Percentiles rank a stretch among this genome's conserved stretches.
These are phyloP conservation scores for Heteromurus nitidus DNA, from an alignment of 2,888 invertebrate species.

Conservation along the genomic window DNA sequence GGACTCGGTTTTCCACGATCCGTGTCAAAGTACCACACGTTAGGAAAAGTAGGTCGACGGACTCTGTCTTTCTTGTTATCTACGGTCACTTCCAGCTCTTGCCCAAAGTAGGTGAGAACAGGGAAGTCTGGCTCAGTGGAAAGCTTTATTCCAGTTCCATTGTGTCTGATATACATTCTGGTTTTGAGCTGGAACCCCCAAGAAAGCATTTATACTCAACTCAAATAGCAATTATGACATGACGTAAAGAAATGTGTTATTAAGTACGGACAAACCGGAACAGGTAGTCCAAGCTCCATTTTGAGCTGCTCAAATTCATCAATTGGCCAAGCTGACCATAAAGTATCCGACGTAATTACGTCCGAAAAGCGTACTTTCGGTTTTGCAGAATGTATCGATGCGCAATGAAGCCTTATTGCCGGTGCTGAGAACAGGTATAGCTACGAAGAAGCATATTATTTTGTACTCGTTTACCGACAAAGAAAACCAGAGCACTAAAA, in stretches of 20 bases:
- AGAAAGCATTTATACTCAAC: no score
- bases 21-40: constrained; percentile 72
- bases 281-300: constrained; percentile 69
- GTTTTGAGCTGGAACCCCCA: constrained; percentile 47
- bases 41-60: constrained; percentile 61
- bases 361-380: constrained; percentile 72
- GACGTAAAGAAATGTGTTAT: not conserved
- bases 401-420: constrained; percentile 66
- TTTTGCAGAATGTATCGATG: constrained; percentile 67
- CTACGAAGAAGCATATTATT: constrained; percentile 31
- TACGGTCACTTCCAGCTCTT: constrained; percentile 71
- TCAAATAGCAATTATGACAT: no score
- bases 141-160: constrained; percentile 69
- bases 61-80: constrained; percentile 66
- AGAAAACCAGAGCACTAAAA: not conserved
- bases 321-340: constrained; percentile 68
- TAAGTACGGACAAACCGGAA: constrained; percentile 56
- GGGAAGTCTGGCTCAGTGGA: constrained; percentile 67
- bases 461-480: no score
- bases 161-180: constrained; percentile 67
- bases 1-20: constrained; percentile 57
- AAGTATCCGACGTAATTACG: constrained; percentile 66
- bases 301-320: constrained; percentile 54
- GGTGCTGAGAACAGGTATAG: constrained; percentile 71
- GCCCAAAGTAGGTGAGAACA: constrained; percentile 70